Conservation (phyloP, 2,888 invertebrate species). For the Desoria tigrina region DNA sequence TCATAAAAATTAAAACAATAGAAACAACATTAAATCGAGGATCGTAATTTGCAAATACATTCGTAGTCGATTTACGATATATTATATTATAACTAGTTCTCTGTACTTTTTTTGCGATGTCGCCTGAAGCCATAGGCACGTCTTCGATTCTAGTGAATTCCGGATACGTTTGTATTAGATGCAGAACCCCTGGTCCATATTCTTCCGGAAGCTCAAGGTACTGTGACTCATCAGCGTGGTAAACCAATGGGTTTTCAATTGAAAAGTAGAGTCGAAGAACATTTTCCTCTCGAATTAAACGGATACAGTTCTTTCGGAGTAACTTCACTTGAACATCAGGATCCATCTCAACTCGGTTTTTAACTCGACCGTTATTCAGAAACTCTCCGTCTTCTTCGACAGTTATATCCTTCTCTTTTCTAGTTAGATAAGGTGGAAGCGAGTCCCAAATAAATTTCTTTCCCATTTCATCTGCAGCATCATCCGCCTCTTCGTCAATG, state of each 20-base stretch:
- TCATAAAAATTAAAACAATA: constrained; percentile 28
- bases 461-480: constrained; percentile 78
- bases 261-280: constrained; percentile 73
- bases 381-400: constrained; percentile 72
- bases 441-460: constrained; percentile 81
- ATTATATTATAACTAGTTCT: too few relatives aligned
- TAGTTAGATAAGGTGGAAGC: constrained; percentile 76
- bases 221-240: constrained; percentile 77
- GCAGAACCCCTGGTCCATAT: constrained; percentile 70
- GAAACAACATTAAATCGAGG: constrained; percentile 13
- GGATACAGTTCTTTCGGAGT: constrained; percentile 42
- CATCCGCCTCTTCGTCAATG: constrained; percentile 54
- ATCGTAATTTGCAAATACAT: constrained; percentile 16
- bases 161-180: constrained; percentile 74
- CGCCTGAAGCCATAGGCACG: constrained; percentile 64
- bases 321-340: constrained; percentile 63
- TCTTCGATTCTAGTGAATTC: constrained; percentile 71
- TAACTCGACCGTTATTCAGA: constrained; percentile 67
- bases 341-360: constrained; percentile 66
- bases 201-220: constrained; percentile 72
- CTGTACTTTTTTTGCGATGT: constrained; percentile 67
- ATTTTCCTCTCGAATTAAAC: constrained; percentile 55
- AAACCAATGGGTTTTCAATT: constrained; percentile 76
- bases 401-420: constrained; percentile 69
- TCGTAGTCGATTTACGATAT: too few relatives aligned